A percentile compares a stretch with the other conserved stretches of the same genome.
phyloP scores from a whole-genome alignment of 2,888 invertebrate genomes.

The Druceiella hillmani region DNA sequence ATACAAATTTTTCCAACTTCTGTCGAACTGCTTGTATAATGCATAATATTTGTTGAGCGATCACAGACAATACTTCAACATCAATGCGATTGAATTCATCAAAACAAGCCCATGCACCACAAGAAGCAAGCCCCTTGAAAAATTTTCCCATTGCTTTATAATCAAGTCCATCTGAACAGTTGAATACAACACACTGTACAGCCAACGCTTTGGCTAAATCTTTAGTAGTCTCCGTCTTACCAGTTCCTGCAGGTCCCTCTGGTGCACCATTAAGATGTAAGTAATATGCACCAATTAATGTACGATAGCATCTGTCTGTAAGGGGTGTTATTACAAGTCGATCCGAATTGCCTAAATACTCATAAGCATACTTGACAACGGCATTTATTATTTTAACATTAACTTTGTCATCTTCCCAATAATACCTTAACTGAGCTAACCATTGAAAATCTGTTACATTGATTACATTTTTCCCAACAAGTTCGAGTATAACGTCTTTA shows the following conservation, averaged over 20 bases:
- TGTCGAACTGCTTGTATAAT: conserved; percentile 71
- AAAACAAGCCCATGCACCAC: conserved; percentile 86
- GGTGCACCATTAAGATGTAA: conserved; percentile 81
- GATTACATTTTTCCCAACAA: conserved; percentile 57
- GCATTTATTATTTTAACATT: conserved; percentile 74
- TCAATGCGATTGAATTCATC: conserved; percentile 86
- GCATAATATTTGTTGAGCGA: conserved; percentile 80
- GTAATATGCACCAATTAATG: conserved; percentile 77
- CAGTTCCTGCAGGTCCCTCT: conserved; percentile 82
- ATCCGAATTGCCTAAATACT: conserved; percentile 78
- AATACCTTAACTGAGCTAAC: conserved; percentile 78
- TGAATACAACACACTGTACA: conserved; percentile 85
- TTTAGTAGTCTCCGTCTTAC: conserved; percentile 89
- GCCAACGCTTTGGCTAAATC: conserved; percentile 89
- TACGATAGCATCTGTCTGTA: conserved; percentile 77
- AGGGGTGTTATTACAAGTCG: conserved; percentile 70
- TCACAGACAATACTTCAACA: conserved; percentile 78
- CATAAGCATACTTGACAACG: conserved; percentile 72
- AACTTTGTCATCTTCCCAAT: conserved; percentile 66
- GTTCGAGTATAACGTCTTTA: conserved; percentile 69
- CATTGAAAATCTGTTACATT: conserved; percentile 77
- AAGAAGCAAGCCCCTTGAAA: conserved; percentile 77
- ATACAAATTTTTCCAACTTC: conserved; percentile 59
- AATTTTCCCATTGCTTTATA: conserved; percentile 83
- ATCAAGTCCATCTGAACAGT: conserved; percentile 81